Base-by-base conservation (phyloP, 1,140 invertebrate species). In the Portunus trituberculatus region DNA sequence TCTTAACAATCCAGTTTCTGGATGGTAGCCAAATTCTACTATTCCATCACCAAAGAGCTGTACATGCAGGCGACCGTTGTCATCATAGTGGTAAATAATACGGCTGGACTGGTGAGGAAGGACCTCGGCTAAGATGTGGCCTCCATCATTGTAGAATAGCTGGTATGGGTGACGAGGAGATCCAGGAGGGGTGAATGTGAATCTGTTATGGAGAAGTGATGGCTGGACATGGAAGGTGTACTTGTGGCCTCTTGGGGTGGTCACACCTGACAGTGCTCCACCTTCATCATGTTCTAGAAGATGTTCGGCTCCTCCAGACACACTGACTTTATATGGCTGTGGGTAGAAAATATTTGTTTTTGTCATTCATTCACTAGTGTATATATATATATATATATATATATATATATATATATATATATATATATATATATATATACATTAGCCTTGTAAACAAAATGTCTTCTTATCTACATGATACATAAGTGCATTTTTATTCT, bases 221-320 rank as follows among this genome's bases (percentile, higher is more conserved):
- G 99, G 99, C 97, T 99, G 98, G 8, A 99, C 97, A 0, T 98
- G 98, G 97, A 99, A 99, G 0, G 98, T 98, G 96, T 99, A 99
- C 89, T 99, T 99, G 96, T 99, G 99, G 28, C 99, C 98, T 94
- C 98, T 97, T 0, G 99, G 99, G 4, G 99, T 99, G 0, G 98
- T 99, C 14, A 99, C 97, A 4, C 98, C 98, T 96, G 99, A 98
- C 4, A 99, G 97, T 14, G 99, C 99, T 25, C 99, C 99, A 14
- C 98, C 98, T 96, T 98, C 98, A 96, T 99, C 99, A 96, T 99
- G 99, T 96, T 99, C 98, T 6, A 99, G 97, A 0, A 99, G 97
- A 97, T 99, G 99, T 97, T 99, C 98, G 94, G 98, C 98, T 20
- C 99, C 98, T 96, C 98, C 97, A 2, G 99, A 98, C 0, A 99